These are phyloP conservation scores for Caenorhabditis sp. DNA, from an alignment of 2,888 invertebrate species.

Conservation along the genomic window DNA sequence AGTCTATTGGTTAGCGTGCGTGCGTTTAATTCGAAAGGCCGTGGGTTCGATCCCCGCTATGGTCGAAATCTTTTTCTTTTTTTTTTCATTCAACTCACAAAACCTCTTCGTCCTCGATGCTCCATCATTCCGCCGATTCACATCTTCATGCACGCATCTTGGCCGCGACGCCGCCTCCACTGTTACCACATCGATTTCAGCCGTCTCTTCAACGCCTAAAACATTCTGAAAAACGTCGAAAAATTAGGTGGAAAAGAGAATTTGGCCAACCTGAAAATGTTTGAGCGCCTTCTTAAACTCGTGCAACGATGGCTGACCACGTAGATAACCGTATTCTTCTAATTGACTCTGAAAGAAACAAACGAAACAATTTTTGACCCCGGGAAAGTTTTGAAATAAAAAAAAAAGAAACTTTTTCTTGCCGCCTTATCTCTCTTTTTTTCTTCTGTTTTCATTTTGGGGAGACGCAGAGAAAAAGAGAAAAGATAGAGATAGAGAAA, in stretches of 20 bases:
- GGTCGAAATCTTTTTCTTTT: background rate
- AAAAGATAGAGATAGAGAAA: background rate
- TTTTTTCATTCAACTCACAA: conserved; percentile 27
- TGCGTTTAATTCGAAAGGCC: background rate
- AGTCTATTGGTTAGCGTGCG: background rate
- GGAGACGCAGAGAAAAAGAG: conserved; percentile 5
- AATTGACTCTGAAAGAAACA: conserved; percentile 64
- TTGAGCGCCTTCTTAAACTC: conserved; percentile 59
- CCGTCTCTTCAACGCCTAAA: conserved; percentile 62
- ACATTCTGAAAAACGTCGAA: conserved; percentile 51
- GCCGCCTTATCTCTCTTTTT: no score
- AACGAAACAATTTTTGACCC: no score
- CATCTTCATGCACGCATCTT: conserved; percentile 65
- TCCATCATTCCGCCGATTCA: conserved; percentile 9
- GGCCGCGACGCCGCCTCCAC: conserved; percentile 53
- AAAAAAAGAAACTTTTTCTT: no score
- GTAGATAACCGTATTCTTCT: conserved; percentile 63
- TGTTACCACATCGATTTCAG: conserved; percentile 60
- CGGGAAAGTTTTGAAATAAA: no score
- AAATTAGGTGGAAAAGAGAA: background rate
- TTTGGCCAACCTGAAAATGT: conserved; percentile 45
- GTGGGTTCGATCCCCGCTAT: background rate
- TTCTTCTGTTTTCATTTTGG: background rate
- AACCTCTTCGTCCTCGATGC: conserved; percentile 34
- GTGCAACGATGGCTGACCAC: conserved; percentile 50